Base-by-base conservation (phyloP, 2,888 invertebrate species). In the Epirrita christyi region DNA sequence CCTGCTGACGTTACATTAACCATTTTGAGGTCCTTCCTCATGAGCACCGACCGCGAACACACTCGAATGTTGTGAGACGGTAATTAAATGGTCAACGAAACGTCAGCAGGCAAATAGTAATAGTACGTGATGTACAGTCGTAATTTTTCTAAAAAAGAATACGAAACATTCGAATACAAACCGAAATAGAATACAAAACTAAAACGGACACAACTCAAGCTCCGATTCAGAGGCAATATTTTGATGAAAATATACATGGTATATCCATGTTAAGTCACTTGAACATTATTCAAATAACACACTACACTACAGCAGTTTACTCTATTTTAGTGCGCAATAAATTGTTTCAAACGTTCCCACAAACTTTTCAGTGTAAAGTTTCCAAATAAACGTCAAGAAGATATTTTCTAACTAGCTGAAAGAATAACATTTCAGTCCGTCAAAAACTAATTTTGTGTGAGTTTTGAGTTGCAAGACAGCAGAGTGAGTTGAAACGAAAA, bases 281-380 rank as follows among this genome's bases (percentile, higher is more conserved):
- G 63, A 34, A 15, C 36, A 21, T 43, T 40, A 49, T 47, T 49
- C 49, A 49, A 44, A 53, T 41, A 42, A 37, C 51, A 44, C 43
- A 55, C n/a, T n/a, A n/a, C n/a, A 54, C 53, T 49, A 54, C 68
- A 71, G 62, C 70, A 67, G 67, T 70, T 71, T 68, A 67, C 73
- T 76, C 81, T 86, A 84, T 85, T 87, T 81, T 72, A 63, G 78
- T 78, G 63, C 55, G 68, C 77, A 82, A 81, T 86, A 81, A 80
- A 85, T 85, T 78, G 68, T 76, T 71, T 62, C 61, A 66, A 70
- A 68, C 69, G 73, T 73, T 81, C 76, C 79, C 77, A 78, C 82
- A 77, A 63, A 86, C 80, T 83, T 88, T 86, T 85, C 83, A 84
- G 86, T 85, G 75, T 88, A 81, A 82, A 80, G 83, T 89, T 89